These are phyloP conservation scores for Volucella inflata DNA, from an alignment of 2,888 invertebrate species.

Conservation along the genomic window DNA sequence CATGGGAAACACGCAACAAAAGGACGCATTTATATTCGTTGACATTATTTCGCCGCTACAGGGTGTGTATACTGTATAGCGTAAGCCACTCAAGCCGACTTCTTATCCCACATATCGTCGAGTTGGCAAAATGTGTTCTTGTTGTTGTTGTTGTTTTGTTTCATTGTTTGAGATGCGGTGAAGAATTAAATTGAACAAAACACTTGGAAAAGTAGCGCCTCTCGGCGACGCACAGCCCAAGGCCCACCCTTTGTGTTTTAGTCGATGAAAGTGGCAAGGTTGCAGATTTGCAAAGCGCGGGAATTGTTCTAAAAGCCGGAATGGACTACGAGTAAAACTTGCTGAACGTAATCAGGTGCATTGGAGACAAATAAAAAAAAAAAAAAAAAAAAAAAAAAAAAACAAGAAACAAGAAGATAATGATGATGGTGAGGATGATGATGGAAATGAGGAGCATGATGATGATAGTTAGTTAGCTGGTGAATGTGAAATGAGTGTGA, in stretches of 20 bases:
- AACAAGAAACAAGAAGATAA: constrained; percentile 7
- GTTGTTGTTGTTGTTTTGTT: constrained; percentile 15
- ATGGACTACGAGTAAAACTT: constrained; percentile 41
- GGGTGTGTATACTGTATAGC: constrained; percentile 5
- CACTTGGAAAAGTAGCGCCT: constrained; percentile 35
- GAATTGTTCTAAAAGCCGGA: constrained; percentile 37
- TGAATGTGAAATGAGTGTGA: too few species aligned
- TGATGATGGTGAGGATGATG: not conserved
- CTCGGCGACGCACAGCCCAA: not conserved
- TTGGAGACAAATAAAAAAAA: not conserved
- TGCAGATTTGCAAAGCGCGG: constrained; percentile 19
- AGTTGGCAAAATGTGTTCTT: constrained; percentile 31
- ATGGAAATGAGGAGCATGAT: constrained; percentile 15
- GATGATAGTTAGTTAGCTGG: too few species aligned
- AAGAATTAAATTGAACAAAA: constrained; percentile 61
- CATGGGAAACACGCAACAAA: constrained; percentile 33
- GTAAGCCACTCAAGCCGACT: constrained; percentile 57
- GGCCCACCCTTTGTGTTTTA: not conserved
- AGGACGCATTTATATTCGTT: constrained; percentile 57
- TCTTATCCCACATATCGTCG: constrained; percentile 47
- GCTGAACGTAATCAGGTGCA: constrained; percentile 48
- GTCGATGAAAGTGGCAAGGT: constrained; percentile 25
- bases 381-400: constrained; percentile 22
- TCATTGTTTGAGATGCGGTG: constrained; percentile 39
- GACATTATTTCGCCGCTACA: constrained; percentile 37